Conservation (phyloP, 2,797 vertebrate genomes). For the Orientallactaga sibirica region DNA sequence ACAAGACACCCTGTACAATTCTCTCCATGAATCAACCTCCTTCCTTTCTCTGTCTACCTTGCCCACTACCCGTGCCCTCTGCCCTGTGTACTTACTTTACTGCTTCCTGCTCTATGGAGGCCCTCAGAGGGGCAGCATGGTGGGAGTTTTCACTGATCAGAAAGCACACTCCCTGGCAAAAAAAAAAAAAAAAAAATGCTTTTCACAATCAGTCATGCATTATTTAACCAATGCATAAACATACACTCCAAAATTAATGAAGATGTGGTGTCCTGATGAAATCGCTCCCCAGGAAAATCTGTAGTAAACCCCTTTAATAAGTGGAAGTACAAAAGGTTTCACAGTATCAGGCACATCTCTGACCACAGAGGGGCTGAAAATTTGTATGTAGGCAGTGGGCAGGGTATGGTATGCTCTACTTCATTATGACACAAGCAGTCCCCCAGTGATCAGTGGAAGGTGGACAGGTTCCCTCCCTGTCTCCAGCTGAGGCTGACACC, state of each 20-base stretch:
- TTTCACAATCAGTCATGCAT: neutral
- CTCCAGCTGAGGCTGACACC: slow-evolving; percentile 75
- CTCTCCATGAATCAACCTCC: neutral
- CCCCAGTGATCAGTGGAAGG: accelerated
- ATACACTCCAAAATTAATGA: neutral
- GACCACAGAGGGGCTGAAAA: slow-evolving; percentile 72
- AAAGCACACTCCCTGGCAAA: neutral
- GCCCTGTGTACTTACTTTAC: neutral
- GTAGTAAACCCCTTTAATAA: slow-evolving; percentile 78
- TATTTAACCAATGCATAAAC: neutral
- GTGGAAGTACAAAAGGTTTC: slow-evolving; percentile 75
- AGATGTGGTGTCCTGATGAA: neutral
- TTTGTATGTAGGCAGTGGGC: slow-evolving; percentile 47
- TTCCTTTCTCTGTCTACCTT: neutral
- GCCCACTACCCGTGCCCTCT: too few species aligned
- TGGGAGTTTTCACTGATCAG: neutral
- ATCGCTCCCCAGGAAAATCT: slow-evolving; percentile 45
- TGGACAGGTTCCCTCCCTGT: slow-evolving; percentile 40
- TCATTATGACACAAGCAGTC: neutral
- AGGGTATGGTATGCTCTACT: neutral
- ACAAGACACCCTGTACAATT: neutral
- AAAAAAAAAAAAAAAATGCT: neutral
- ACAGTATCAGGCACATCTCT: slow-evolving; percentile 67
- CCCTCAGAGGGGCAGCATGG: neutral
- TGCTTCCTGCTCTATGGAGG: neutral